Conservation (phyloP, 1,140 invertebrate genomes). For the Drosophila bocqueti region DNA sequence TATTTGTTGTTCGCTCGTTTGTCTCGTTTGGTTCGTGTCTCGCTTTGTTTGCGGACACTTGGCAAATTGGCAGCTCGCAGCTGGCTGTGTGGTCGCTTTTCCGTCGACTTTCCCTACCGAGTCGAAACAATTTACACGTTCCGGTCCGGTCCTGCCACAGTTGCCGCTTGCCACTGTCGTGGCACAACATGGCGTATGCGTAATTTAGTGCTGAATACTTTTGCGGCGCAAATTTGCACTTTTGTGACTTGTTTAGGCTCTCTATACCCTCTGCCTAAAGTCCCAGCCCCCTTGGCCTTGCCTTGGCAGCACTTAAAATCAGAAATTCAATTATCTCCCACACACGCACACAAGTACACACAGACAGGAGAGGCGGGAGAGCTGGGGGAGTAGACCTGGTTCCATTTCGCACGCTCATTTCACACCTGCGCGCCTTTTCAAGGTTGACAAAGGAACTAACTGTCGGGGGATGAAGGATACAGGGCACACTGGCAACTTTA, state of each 20-base stretch:
- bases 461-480: not conserved
- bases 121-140: slow-evolving; percentile 69
- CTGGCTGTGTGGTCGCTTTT: slow-evolving; percentile 19
- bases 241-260: slow-evolving; percentile 77
- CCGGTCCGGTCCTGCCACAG: slow-evolving; percentile 26
- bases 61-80: slow-evolving; percentile 72
- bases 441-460: slow-evolving; percentile 40
- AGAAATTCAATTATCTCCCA: slow-evolving; percentile 76
- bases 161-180: slow-evolving; percentile 5
- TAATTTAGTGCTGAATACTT: slow-evolving; percentile 80
- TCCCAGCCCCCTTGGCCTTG: not conserved
- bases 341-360: slow-evolving; percentile 21
- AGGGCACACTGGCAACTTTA: slow-evolving; percentile 48
- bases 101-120: slow-evolving; percentile 4
- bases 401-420: slow-evolving; percentile 73
- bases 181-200: slow-evolving; percentile 76
- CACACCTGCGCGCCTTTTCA: slow-evolving; percentile 69
- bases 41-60: slow-evolving; percentile 77
- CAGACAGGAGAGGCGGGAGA: not conserved
- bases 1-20: slow-evolving; percentile 45
- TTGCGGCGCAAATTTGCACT: slow-evolving; percentile 76
- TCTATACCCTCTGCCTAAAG: slow-evolving; percentile 14
- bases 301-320: slow-evolving; percentile 76
- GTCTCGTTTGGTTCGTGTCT: slow-evolving; percentile 39
- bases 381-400: slow-evolving; percentile 16